Conservation (phyloP, 2,888 invertebrate species). For the Micoletzkya japonica region DNA sequence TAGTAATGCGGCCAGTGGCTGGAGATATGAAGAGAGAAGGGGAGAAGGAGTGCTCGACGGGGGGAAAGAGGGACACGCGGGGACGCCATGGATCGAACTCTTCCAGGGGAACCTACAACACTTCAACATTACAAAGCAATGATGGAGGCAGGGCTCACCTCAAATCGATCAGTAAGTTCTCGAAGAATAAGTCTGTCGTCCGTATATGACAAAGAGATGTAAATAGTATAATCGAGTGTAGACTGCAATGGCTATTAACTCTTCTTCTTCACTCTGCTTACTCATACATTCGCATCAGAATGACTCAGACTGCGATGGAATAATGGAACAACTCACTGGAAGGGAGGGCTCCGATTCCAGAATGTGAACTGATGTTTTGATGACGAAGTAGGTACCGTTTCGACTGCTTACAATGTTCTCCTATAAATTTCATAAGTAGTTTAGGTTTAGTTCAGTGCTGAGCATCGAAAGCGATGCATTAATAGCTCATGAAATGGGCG, state of each 20-base stretch:
- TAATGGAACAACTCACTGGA: not conserved
- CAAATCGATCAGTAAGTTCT: constrained; percentile 54
- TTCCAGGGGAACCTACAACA: constrained; percentile 17
- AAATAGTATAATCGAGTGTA: not conserved
- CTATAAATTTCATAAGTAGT: too few relatives aligned
- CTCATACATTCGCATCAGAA: too few relatives aligned
- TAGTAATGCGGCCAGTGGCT: constrained; percentile 31
- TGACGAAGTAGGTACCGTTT: constrained; percentile 48
- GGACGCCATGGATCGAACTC: constrained; percentile 29
- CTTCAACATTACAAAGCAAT: not conserved
- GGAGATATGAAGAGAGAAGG: constrained; percentile 34
- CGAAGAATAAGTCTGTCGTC: constrained; percentile 58
- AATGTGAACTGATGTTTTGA: constrained; percentile 38
- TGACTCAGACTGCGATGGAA: not conserved
- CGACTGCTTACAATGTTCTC: constrained; percentile 25
- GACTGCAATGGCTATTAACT: constrained; percentile 5
- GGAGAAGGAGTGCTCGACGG: constrained; percentile 21
- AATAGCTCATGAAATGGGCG: not conserved
- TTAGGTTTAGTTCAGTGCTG: too few relatives aligned
- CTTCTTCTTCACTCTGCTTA: too few relatives aligned
- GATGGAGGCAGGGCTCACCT: constrained; percentile 27
- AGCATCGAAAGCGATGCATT: not conserved
- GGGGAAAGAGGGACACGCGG: constrained; percentile 24
- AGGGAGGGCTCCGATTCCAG: constrained; percentile 15
- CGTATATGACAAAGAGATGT: constrained; percentile 12